Conservation (phyloP, 2,888 invertebrate species). For the Meiosimyza decipiens region DNA sequence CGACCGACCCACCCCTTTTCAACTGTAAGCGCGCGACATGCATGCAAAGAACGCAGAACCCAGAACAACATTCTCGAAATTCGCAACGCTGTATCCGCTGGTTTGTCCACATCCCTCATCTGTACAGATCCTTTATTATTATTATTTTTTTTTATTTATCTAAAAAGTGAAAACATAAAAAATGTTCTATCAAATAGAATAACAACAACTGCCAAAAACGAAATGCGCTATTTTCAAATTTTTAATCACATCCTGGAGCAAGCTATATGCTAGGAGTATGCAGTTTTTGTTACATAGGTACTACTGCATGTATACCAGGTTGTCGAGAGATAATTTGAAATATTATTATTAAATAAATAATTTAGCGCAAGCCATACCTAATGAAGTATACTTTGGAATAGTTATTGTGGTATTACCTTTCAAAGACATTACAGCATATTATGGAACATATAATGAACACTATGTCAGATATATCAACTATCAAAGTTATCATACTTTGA, state of each 20-base stretch:
- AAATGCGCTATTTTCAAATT: conserved; percentile 28
- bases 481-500: no score
- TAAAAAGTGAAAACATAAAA: neutral
- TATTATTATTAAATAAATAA: no score
- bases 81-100: no score
- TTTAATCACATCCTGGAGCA: conserved; percentile 25
- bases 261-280: neutral
- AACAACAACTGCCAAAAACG: conserved; percentile 37
- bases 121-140: neutral
- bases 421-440: no score
- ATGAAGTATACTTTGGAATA: no score
- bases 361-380: no score
- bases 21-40: neutral
- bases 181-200: conserved; percentile 13
- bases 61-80: neutral
- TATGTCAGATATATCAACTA: no score
- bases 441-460: no score
- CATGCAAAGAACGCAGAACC: neutral
- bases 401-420: no score
- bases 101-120: neutral
- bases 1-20: neutral
- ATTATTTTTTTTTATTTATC: neutral
- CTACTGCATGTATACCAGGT: no score
- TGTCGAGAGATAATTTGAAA: no score
- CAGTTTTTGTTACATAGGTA: neutral